These are phyloP conservation scores for Pantherophis guttatus DNA, from an alignment of 2,113 vertebrate genomes.

Conservation along the genomic window DNA sequence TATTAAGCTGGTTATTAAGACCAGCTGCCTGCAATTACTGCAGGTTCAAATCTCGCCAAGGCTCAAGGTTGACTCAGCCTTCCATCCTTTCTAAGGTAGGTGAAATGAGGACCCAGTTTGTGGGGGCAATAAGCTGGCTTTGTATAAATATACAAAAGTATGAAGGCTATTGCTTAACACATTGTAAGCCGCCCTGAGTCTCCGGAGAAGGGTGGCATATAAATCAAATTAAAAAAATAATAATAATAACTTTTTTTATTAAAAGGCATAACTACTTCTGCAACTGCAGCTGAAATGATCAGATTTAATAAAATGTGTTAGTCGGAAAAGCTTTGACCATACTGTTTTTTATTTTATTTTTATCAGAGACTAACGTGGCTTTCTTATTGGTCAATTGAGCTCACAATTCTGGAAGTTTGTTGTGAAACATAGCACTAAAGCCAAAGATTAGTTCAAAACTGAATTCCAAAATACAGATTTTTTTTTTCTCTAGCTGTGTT, in stretches of 20 bases:
- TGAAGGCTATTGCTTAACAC: too few relatives aligned
- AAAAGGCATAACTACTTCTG: not conserved
- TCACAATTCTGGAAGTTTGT: not conserved
- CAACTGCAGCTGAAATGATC: not conserved
- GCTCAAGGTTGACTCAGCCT: too few relatives aligned
- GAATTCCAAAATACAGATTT: not conserved
- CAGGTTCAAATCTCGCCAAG: too few relatives aligned
- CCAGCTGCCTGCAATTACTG: too few relatives aligned
- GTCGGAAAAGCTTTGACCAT: not conserved
- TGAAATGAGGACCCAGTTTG: too few relatives aligned
- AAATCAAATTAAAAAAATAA: too few relatives aligned
- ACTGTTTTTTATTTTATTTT: not conserved
- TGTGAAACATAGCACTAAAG: not conserved
- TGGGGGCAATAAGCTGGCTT: too few relatives aligned
- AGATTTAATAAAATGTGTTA: not conserved
- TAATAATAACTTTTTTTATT: not conserved
- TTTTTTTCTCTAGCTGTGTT: not conserved
- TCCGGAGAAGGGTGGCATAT: too few relatives aligned
- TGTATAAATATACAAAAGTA: too few relatives aligned
- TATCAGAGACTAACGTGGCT: not conserved
- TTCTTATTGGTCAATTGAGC: not conserved
- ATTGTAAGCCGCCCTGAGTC: too few relatives aligned
- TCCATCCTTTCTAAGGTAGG: too few relatives aligned
- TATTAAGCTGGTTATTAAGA: too few relatives aligned
- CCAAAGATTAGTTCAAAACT: not conserved